Evolutionary conservation across 2,113 vertebrate genomes (phyloP).

Genomic region (Seriola quinqueradiata): DNA sequence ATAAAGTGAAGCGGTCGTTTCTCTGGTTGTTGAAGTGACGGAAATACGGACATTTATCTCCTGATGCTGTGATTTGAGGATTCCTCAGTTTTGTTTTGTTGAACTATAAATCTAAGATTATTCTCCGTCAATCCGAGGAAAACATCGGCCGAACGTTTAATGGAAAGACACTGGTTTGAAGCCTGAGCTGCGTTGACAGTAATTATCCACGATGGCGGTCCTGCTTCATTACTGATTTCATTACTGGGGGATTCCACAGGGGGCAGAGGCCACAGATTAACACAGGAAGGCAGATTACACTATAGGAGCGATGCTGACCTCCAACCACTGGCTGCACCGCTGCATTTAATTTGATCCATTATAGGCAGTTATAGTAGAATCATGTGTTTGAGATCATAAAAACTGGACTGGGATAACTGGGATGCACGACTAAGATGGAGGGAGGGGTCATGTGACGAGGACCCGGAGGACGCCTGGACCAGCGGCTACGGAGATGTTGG

Average conservation of each 20-base stretch:
- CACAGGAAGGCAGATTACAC: not conserved
- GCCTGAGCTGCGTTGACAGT: not conserved
- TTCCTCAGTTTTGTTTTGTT: not conserved
- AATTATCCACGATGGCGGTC: not conserved
- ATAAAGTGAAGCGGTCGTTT: not conserved
- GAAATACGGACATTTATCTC: too few species aligned
- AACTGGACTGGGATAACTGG: too few species aligned
- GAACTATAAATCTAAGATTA: too few species aligned
- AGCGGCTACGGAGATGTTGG: too few species aligned
- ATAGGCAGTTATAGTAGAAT: too few species aligned
- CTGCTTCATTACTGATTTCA: conserved; percentile 26
- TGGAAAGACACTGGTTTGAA: not conserved
- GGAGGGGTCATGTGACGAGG: too few species aligned
- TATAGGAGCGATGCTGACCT: not conserved
- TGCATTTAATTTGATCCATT: not conserved
- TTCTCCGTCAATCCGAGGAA: too few species aligned
- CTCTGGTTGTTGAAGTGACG: too few species aligned
- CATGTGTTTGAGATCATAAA: too few species aligned
- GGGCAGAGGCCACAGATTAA: conserved; percentile 15
- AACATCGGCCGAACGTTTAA: not conserved
- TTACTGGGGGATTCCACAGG: conserved; percentile 4
- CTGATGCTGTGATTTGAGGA: not conserved
- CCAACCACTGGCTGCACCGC: too few species aligned
- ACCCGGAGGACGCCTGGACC: too few species aligned
- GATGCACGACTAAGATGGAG: too few species aligned